These are phyloP conservation scores for Xiphydria camelus DNA, from an alignment of 2,888 invertebrate species.

Conservation along the genomic window DNA sequence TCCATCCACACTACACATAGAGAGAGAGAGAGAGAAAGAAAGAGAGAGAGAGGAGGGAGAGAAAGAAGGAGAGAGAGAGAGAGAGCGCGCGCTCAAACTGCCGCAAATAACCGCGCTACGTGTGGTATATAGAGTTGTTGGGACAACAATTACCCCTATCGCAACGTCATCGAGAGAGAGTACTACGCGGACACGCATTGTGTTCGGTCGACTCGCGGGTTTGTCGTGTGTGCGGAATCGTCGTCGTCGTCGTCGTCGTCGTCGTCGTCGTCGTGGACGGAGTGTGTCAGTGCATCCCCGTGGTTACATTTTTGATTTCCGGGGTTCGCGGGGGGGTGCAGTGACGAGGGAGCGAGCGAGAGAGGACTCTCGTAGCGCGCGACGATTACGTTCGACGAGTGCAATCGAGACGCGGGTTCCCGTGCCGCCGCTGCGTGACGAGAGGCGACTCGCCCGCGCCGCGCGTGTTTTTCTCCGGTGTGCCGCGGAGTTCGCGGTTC, in stretches of 20 bases:
- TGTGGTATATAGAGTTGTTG: conserved; percentile 33
- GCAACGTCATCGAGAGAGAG: conserved; percentile 30
- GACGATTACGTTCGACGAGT: too few relatives aligned
- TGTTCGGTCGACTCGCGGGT: conserved; percentile 19
- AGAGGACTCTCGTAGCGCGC: too few relatives aligned
- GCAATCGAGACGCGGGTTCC: too few relatives aligned
- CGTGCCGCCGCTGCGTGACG: too few relatives aligned
- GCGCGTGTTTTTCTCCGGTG: too few relatives aligned
- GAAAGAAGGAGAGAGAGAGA: conserved; percentile 21
- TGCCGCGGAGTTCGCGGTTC: too few relatives aligned
- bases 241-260: too few relatives aligned
- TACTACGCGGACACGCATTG: conserved; percentile 27
- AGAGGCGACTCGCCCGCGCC: too few relatives aligned
- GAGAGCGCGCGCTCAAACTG: conserved; percentile 32
- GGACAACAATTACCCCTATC: conserved; percentile 40
- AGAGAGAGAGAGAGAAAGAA: conserved; percentile 37
- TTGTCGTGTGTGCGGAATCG: too few relatives aligned
- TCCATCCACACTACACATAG: conserved; percentile 52
- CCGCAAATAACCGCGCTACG: conserved; percentile 29
- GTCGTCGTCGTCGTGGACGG: too few relatives aligned
- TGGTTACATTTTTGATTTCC: not conserved
- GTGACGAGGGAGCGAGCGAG: too few relatives aligned
- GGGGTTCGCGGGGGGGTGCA: too few relatives aligned
- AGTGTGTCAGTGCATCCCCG: not conserved
- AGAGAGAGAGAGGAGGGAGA: conserved; percentile 8